Evolutionary conservation across 2,888 invertebrate genomes (phyloP).

Genomic region (Escarpia spicata): DNA sequence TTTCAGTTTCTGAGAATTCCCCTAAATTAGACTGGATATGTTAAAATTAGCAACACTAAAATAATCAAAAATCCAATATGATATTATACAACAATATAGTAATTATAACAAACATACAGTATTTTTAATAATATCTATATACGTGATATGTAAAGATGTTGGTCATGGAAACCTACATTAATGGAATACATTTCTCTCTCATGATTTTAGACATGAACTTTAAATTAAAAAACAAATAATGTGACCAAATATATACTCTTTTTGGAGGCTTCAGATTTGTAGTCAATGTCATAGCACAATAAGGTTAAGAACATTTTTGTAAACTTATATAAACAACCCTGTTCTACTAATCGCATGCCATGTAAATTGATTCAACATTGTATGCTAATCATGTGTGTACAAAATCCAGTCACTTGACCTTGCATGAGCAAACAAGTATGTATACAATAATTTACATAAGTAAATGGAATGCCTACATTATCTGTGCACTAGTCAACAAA

Average conservation of each 20-base stretch:
- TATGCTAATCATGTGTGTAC: background rate
- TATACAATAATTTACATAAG: background rate
- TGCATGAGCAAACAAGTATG: background rate
- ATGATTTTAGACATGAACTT: background rate
- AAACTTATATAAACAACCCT: background rate
- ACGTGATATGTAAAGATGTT: too few species aligned
- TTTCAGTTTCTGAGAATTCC: background rate
- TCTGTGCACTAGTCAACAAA: background rate
- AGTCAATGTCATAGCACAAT: background rate
- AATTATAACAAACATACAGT: background rate
- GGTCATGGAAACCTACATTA: too few species aligned
- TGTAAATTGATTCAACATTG: background rate
- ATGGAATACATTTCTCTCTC: background rate
- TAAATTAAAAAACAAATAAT: background rate
- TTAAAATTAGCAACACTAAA: background rate
- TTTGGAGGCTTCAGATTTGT: background rate
- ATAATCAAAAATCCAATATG: background rate
- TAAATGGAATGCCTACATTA: background rate
- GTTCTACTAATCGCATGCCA: background rate
- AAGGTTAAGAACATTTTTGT: too few species aligned
- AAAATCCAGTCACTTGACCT: background rate
- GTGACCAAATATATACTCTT: background rate
- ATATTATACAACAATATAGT: background rate
- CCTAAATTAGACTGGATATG: background rate
- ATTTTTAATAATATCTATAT: too few species aligned